Conservation (phyloP, 2,888 invertebrate genomes). For the Bombylius discolor region DNA sequence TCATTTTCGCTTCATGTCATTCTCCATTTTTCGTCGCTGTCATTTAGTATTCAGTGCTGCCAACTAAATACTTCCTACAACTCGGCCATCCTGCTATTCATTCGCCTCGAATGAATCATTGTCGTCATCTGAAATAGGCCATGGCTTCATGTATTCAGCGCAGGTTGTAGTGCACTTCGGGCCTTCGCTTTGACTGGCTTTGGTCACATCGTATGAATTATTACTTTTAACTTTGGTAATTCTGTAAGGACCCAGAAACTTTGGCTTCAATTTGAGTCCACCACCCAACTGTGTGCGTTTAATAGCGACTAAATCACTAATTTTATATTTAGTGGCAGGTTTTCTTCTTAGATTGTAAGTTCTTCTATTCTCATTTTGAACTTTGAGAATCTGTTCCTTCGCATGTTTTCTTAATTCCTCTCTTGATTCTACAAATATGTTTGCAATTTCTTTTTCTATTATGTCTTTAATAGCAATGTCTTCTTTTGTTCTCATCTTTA, state of each 20-base stretch:
- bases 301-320: slow-evolving; percentile 16
- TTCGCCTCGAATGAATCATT: slow-evolving; percentile 9
- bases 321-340: slow-evolving; percentile 2
- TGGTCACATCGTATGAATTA: slow-evolving; percentile 23
- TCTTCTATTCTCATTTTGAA: slow-evolving; percentile 13
- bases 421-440: slow-evolving; percentile 7
- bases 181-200: slow-evolving; percentile 7
- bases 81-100: slow-evolving; percentile 7
- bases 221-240: slow-evolving; percentile 18
- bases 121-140: slow-evolving; percentile 1
- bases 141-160: slow-evolving; percentile 10
- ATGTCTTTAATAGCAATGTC: slow-evolving; percentile 10
- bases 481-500: slow-evolving; percentile 16
- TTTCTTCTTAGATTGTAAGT: slow-evolving; percentile 10
- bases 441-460: slow-evolving; percentile 3
- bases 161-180: slow-evolving; percentile 5
- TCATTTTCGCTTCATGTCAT: no score
- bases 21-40: no score
- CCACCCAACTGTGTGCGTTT: slow-evolving; percentile 26
- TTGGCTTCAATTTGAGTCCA: slow-evolving; percentile 24
- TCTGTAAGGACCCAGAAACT: slow-evolving; percentile 26
- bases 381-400: slow-evolving; percentile 8
- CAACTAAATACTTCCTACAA: not conserved
- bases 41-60: no score
- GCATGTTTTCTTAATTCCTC: slow-evolving; percentile 7